Percentiles rank a stretch among this genome's conserved stretches.
Evolutionary conservation across 2,113 vertebrate genomes (phyloP).

Genomic region (Malaclemys terrapin): DNA sequence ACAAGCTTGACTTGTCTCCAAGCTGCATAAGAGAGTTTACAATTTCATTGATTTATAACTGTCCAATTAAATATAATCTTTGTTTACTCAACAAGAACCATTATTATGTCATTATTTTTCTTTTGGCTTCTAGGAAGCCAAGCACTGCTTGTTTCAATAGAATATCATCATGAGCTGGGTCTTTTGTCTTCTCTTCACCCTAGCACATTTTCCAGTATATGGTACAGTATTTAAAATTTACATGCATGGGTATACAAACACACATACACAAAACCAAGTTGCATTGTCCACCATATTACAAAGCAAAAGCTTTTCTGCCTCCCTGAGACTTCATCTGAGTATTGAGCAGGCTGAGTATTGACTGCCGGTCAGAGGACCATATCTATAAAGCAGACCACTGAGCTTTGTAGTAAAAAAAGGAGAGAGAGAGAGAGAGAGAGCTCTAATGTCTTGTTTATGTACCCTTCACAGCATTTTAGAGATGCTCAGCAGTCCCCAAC

Average conservation of each 20-base stretch:
- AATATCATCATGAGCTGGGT: background rate
- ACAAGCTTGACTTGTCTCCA: slow-evolving; percentile 41
- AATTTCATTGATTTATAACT: slow-evolving; percentile 53
- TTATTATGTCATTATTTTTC: slow-evolving; percentile 56
- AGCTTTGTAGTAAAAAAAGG: slow-evolving; percentile 50
- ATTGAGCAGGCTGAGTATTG: slow-evolving; percentile 49
- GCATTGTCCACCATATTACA: background rate
- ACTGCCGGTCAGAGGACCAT: slow-evolving; percentile 52
- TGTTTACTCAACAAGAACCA: slow-evolving; percentile 46
- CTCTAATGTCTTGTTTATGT: slow-evolving; percentile 64
- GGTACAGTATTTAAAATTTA: background rate
- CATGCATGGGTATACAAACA: background rate
- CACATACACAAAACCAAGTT: background rate
- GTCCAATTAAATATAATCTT: slow-evolving; percentile 58
- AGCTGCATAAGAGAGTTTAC: slow-evolving; percentile 5
- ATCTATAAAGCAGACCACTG: slow-evolving; percentile 66
- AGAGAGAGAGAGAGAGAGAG: background rate
- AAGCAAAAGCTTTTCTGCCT: slow-evolving; percentile 46
- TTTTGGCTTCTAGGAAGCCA: slow-evolving; percentile 51
- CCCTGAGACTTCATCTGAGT: slow-evolving; percentile 47
- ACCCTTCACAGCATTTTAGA: slow-evolving; percentile 68
- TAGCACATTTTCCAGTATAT: slow-evolving; percentile 4
- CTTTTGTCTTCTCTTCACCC: background rate
- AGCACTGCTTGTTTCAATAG: slow-evolving; percentile 40
- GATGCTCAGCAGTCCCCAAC: slow-evolving; percentile 57